Base-by-base conservation (phyloP, 2,888 invertebrate genomes). In the Adela reaumurella region DNA sequence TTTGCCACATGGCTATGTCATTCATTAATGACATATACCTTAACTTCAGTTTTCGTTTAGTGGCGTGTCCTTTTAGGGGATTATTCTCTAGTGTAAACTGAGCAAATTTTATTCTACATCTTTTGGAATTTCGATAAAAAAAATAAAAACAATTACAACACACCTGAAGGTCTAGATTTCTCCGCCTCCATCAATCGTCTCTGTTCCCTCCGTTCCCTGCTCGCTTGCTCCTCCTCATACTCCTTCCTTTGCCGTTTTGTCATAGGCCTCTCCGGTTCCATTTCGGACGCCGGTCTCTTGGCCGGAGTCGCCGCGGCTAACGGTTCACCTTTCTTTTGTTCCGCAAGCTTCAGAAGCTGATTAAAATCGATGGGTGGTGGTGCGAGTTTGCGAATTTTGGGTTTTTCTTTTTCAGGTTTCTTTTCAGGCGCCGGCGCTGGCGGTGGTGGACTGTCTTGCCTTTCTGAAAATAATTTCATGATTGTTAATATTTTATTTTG, bases 281-380 rank as follows among this genome's bases (percentile, higher is more conserved):
- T 73, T 52, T 82, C 79, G 51, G 85, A 64, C 55, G 81, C 68
- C 47, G 68, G 62, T 52, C 74, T 70, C 59, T 81, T 81, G 18
- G 63, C 57, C 5, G 53, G 63, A 6, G 63, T 59, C 14, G 28
- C 20, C 10, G 46, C 14, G 20, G 85, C 80, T 2, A 92, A 64
- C 0, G 93, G 93, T 62, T 92, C 90, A 63, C 84, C 82, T 55
- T 92, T 92, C 62, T 93, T 93, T 61, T 90, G 85, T 57, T 89
- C 90, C 0, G 94, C 94, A 6, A 94, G 70, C 68, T 92, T 90
- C 2, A 95, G 65, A 18, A 95, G 65, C 50, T 90, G 85, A 57
- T 84, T 81, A 62, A 92, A 94, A 65, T 91, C 89, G 65, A 93
- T 82, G 0, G 88, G 87, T 0, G 92, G 90, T 2, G 90, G 90